Conservation (phyloP, 2,113 vertebrate genomes). For the Coptodon rendalli region DNA sequence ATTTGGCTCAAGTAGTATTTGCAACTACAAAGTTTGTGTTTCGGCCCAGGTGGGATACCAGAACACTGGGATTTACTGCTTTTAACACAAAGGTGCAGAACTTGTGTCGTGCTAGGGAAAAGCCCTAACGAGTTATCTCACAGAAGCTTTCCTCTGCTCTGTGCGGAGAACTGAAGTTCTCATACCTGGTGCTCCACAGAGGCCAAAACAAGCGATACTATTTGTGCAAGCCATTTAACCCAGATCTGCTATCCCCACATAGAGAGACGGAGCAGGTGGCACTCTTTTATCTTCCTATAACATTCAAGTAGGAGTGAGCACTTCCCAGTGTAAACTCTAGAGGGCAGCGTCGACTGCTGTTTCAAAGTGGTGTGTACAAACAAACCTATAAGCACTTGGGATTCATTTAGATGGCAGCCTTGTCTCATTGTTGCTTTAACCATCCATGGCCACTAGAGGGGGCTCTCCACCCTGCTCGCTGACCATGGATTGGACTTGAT, state of each 20-base stretch:
- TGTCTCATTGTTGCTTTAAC: constrained; percentile 19
- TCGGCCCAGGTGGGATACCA: not conserved
- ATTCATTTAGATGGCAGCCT: not conserved
- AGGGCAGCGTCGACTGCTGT: constrained; percentile 44
- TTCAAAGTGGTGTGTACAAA: constrained; percentile 34
- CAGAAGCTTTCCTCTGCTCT: not conserved
- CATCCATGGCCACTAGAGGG: constrained; percentile 27
- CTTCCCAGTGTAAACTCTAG: constrained; percentile 55
- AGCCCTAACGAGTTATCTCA: not conserved
- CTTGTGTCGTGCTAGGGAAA: not conserved
- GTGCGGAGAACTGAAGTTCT: not conserved
- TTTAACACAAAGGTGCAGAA: not conserved
- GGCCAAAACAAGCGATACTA: not conserved
- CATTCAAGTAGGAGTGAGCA: constrained; percentile 22
- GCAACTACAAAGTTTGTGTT: not conserved
- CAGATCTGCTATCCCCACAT: constrained; percentile 11
- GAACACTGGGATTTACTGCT: not conserved
- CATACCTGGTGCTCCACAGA: not conserved
- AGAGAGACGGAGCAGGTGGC: not conserved
- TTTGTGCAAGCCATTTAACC: constrained; percentile 25
- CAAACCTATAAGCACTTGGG: constrained; percentile 23
- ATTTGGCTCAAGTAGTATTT: constrained; percentile 18
- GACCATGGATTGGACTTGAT: not conserved
- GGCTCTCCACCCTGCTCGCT: not conserved
- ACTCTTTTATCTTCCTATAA: constrained; percentile 35